These are phyloP conservation scores for Drosophila auraria DNA, from an alignment of 1,140 invertebrate genomes.

Conservation along the genomic window DNA sequence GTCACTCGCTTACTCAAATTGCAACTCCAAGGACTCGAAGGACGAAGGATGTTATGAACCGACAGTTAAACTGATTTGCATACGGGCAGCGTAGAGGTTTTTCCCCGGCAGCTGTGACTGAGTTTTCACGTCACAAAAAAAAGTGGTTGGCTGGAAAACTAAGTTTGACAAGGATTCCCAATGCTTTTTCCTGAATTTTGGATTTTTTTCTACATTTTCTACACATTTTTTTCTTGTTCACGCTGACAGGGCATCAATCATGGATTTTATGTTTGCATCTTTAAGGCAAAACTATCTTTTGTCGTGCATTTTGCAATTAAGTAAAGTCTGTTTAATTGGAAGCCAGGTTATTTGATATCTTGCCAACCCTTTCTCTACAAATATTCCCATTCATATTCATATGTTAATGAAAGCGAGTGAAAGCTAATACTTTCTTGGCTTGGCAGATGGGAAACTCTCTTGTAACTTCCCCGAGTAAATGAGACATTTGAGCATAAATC, in stretches of 20 bases:
- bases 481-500: slow-evolving; percentile 37
- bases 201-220: slow-evolving; percentile 29
- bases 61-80: slow-evolving; percentile 67
- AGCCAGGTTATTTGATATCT: slow-evolving; percentile 63
- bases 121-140: slow-evolving; percentile 17
- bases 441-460: slow-evolving; percentile 21
- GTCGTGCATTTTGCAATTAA: slow-evolving; percentile 47
- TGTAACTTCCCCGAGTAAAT: slow-evolving; percentile 35
- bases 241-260: slow-evolving; percentile 73
- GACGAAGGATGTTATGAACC: slow-evolving; percentile 37
- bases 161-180: slow-evolving; percentile 35
- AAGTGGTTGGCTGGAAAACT: slow-evolving; percentile 65
- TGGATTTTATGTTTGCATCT: slow-evolving; percentile 69
- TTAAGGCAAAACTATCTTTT: slow-evolving; percentile 45
- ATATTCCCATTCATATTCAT: slow-evolving; percentile 20
- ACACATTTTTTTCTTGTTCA: neutral
- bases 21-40: slow-evolving; percentile 43
- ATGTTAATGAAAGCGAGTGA: slow-evolving; percentile 35
- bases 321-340: slow-evolving; percentile 62
- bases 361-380: slow-evolving; percentile 14
- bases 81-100: slow-evolving; percentile 46
- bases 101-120: slow-evolving; percentile 48
- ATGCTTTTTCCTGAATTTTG: slow-evolving; percentile 2
- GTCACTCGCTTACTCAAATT: slow-evolving; percentile 84
- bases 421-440: slow-evolving; percentile 30